These are phyloP conservation scores for Subacronicta megacephala DNA, from an alignment of 2,888 invertebrate species.

Conservation along the genomic window DNA sequence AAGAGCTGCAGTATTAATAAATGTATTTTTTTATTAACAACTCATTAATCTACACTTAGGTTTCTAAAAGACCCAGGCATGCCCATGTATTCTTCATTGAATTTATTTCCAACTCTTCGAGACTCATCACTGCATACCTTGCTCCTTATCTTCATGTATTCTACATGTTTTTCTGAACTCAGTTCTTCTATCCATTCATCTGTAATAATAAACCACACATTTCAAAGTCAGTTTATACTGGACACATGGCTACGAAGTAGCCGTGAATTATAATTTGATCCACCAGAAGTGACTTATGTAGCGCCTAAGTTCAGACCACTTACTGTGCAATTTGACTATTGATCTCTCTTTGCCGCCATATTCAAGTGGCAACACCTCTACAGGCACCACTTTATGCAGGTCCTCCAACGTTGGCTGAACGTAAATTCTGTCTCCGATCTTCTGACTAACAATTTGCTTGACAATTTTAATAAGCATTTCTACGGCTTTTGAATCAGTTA, in stretches of 20 bases:
- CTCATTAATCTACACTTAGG: constrained; percentile 61
- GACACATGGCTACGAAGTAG: too few species aligned
- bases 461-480: constrained; percentile 62
- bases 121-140: constrained; percentile 66
- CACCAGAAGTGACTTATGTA: too few species aligned
- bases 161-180: constrained; percentile 48
- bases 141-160: constrained; percentile 59
- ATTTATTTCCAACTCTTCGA: constrained; percentile 53
- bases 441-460: constrained; percentile 65
- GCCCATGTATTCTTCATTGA: constrained; percentile 67
- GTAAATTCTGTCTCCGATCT: constrained; percentile 61
- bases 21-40: not conserved
- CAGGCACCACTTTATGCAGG: constrained; percentile 55
- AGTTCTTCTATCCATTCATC: constrained; percentile 55
- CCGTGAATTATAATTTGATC: too few species aligned
- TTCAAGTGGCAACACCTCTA: constrained; percentile 61
- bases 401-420: constrained; percentile 56
- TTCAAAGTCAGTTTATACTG: too few species aligned
- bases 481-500: constrained; percentile 65
- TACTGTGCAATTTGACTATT: constrained; percentile 34
- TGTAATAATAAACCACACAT: constrained; percentile 50
- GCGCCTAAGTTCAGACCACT: too few species aligned
- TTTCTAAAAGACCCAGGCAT: constrained; percentile 71
- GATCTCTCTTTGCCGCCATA: constrained; percentile 64
- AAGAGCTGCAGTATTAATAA: too few species aligned